These are phyloP conservation scores for Carcharodon carcharias DNA, from an alignment of 2,797 vertebrate genomes.

Conservation along the genomic window DNA sequence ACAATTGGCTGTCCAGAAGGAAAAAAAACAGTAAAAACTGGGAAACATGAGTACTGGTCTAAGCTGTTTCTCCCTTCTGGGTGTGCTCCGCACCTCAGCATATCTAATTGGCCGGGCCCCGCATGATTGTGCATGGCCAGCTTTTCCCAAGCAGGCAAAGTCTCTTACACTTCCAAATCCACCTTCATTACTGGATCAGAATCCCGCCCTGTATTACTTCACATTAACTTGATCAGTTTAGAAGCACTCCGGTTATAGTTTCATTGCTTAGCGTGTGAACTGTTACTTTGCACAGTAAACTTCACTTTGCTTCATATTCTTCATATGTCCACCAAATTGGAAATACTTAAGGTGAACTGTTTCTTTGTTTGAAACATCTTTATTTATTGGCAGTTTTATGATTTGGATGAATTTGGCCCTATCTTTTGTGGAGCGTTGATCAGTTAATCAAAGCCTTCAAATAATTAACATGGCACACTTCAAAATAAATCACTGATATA, in stretches of 20 bases:
- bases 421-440: neutral
- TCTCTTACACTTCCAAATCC: no score
- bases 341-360: neutral
- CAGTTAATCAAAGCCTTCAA: neutral
- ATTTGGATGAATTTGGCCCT: neutral
- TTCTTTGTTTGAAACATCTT: neutral
- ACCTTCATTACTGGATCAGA: no score
- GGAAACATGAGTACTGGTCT: no score
- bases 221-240: neutral
- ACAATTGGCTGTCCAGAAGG: no score
- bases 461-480: neutral
- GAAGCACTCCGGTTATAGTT: neutral
- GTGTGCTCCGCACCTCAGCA: no score
- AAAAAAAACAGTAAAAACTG: no score
- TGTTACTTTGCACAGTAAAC: neutral
- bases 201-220: neutral
- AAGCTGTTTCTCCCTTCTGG: no score
- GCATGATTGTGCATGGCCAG: no score
- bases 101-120: no score
- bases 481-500: neutral
- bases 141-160: no score
- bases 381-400: neutral
- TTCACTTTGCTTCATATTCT: neutral
- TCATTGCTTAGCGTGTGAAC: neutral
- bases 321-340: neutral